Evolutionary conservation across 2,113 vertebrate species (phyloP), one percentile per base, ranked within the genome.

Genomic region (Brachirus orientalis): DNA sequence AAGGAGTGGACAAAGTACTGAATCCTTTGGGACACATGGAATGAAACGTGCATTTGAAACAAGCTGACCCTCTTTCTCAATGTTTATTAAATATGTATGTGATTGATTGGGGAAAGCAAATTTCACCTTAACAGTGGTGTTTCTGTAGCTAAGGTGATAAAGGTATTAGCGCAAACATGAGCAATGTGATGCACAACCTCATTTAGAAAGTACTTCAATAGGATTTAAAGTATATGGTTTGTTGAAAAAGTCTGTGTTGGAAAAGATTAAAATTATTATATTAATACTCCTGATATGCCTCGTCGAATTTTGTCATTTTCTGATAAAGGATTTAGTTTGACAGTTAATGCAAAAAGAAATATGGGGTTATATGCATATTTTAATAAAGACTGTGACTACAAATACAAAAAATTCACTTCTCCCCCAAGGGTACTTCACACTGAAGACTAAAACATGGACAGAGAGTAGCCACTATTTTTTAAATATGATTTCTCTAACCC

Each of bases 1-100:
- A 16, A 46, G 9, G 0, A 33, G 16, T 4, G 48, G 19, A 10
- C 48, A 16, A 14, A 58, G 50, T 14, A 40, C 3, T 66, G 16
- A 20, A 54, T 41, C 48, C 12, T 66, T 63, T 35, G 48, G 63
- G 59, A 60, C 20, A 16, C 4, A 11, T 36, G 22, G 11, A n/a
- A 20, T 38, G 4, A 6, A 6, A 54, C 11, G 10, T 3, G 10
- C 28, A 17, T 17, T 45, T n/a, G 44, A 45, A 54, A 35, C 16
- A 53, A 35, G 28, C 19, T 17, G 28, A 54, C 9, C 7, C 28
- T 28, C n/a, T n/a, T n/a, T n/a, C n/a, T n/a, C n/a, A n/a, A 53
- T 36, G 10, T n/a, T 36, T 36, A 53, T n/a, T 35, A 35, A 35
- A 53, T 35, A 10, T 5, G 22, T 2, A 28, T 28, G 5, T 28